These are phyloP conservation scores for Neoscelio sp. DNA, from an alignment of 2,888 invertebrate genomes.

Conservation along the genomic window DNA sequence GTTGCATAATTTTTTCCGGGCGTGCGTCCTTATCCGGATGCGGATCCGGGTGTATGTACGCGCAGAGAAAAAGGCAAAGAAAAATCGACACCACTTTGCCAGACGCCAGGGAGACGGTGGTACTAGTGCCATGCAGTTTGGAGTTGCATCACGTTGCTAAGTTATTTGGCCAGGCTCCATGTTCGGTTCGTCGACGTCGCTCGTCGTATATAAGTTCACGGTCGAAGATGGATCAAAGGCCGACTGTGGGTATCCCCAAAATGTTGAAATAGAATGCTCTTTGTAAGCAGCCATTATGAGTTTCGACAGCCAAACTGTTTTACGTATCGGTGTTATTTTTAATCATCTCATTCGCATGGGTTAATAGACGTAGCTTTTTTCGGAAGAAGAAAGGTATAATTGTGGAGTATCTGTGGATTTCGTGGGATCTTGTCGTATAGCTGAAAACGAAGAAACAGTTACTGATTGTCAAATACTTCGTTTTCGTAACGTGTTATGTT, in stretches of 20 bases:
- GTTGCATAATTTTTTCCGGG: too few relatives aligned
- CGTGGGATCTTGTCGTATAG: too few relatives aligned
- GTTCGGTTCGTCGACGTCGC: constrained; percentile 46
- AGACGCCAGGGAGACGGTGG: constrained; percentile 63
- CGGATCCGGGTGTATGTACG: not conserved
- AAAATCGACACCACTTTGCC: constrained; percentile 16
- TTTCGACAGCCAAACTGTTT: too few relatives aligned
- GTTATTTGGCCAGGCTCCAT: constrained; percentile 68
- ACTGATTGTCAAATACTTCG: too few relatives aligned
- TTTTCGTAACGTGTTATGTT: too few relatives aligned
- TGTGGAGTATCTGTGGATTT: too few relatives aligned
- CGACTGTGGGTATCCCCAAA: constrained; percentile 45
- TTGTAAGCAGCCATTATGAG: not conserved
- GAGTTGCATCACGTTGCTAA: constrained; percentile 63
- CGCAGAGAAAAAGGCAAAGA: constrained; percentile 19
- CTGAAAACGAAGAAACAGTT: too few relatives aligned
- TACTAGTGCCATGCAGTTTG: constrained; percentile 40
- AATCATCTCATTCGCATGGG: too few relatives aligned
- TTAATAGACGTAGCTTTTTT: too few relatives aligned
- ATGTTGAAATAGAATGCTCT: constrained; percentile 42
- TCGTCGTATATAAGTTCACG: constrained; percentile 61
- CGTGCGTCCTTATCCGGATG: constrained; percentile 17
- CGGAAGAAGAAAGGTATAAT: too few relatives aligned
- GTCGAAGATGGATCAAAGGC: constrained; percentile 65
- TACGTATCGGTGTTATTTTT: too few relatives aligned